Evolutionary conservation across 2,797 vertebrate genomes (phyloP).

Genomic region (Parotocinclus haroldoi): DNA sequence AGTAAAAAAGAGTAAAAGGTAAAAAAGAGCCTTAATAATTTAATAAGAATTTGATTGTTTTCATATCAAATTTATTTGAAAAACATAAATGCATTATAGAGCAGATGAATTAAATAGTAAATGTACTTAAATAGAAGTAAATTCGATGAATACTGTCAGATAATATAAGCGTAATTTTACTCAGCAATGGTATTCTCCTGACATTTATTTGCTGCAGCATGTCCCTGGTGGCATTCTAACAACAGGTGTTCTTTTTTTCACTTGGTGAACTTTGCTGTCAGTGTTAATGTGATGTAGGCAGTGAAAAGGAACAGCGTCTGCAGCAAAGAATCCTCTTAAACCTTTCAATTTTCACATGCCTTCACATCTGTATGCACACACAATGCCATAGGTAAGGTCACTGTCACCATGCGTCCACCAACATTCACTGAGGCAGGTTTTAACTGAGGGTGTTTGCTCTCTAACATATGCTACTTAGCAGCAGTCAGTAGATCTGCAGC

Average conservation of each 20-base stretch:
- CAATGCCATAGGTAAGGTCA: conserved; percentile 68
- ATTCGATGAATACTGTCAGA: too few relatives aligned
- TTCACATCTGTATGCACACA: conserved; percentile 8
- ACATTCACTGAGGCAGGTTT: conserved; percentile 65
- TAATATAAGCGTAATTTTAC: neutral
- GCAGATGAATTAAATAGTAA: too few relatives aligned
- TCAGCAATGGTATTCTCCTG: conserved; percentile 30
- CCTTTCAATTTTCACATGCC: conserved; percentile 14
- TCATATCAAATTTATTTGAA: too few relatives aligned
- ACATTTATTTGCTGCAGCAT: conserved; percentile 30
- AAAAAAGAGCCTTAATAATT: too few relatives aligned
- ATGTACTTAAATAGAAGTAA: neutral
- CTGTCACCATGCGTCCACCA: conserved; percentile 55
- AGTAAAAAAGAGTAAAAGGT: too few relatives aligned
- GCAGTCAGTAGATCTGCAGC: conserved; percentile 59
- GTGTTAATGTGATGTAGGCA: too few relatives aligned
- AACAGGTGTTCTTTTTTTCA: conserved; percentile 62
- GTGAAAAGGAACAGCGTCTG: too few relatives aligned
- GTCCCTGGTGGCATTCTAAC: conserved; percentile 4
- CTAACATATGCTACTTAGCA: conserved; percentile 74
- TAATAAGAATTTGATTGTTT: too few relatives aligned
- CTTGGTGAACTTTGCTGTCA: neutral
- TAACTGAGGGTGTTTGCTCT: conserved; percentile 62
- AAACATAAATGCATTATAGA: too few relatives aligned
- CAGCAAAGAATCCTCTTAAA: neutral